phyloP scores from a whole-genome alignment of 2,888 invertebrate genomes.

The Drosophila buzzatii region DNA sequence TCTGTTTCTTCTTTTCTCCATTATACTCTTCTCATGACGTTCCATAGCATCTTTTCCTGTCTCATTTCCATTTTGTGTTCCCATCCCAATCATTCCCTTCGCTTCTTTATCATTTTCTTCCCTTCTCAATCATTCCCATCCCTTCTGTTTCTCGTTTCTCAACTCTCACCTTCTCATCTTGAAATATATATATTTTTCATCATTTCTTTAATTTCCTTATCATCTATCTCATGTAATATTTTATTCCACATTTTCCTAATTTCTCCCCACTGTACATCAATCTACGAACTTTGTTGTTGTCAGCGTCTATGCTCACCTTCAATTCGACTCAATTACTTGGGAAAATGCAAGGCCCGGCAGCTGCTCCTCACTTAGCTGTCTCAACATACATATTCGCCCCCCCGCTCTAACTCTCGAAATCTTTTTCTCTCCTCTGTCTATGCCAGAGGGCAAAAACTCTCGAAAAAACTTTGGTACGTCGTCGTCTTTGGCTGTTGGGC shows the following conservation, averaged over 20 bases:
- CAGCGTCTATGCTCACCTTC: constrained; percentile 60
- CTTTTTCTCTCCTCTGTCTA: not conserved
- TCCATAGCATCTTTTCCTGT: too few relatives aligned
- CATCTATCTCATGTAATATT: not conserved
- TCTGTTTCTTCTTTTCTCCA: too few relatives aligned
- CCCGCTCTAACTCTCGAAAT: not conserved
- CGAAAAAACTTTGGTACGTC: constrained; percentile 25
- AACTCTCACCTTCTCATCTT: too few relatives aligned
- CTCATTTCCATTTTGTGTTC: too few relatives aligned
- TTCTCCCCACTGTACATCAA: constrained; percentile 33
- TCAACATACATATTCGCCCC: not conserved
- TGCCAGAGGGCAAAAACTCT: constrained; percentile 19
- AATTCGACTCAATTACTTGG: constrained; percentile 62
- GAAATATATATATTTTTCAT: not conserved
- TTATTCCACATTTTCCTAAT: not conserved
- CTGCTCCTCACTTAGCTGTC: constrained; percentile 14
- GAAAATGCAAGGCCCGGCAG: constrained; percentile 45
- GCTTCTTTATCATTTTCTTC: too few relatives aligned
- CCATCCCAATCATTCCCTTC: too few relatives aligned
- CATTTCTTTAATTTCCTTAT: too few relatives aligned
- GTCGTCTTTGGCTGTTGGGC: constrained; percentile 21
- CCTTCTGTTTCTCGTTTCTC: too few relatives aligned
- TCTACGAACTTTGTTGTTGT: constrained; percentile 15
- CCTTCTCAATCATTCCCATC: too few relatives aligned
- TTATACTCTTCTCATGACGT: too few relatives aligned